Percentiles rank a stretch among this genome's conserved stretches.
Conservation (phyloP, 1,140 invertebrate genomes). For the Lucilia cuprina region DNA sequence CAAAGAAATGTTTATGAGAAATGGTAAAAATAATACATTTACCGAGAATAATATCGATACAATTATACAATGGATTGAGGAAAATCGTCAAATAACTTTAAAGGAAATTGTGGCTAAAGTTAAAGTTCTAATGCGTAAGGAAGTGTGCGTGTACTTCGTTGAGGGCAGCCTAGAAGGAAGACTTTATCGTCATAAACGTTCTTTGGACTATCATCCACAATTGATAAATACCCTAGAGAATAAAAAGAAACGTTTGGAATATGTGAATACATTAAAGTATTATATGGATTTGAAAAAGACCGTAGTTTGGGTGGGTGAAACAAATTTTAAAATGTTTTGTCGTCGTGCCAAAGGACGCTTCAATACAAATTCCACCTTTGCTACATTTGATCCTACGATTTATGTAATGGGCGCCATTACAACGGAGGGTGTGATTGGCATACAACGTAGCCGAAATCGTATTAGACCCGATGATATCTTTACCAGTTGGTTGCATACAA, state of each 20-base stretch:
- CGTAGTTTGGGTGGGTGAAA: constrained; percentile 32
- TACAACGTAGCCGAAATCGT: constrained; percentile 11
- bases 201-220: not conserved
- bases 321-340: constrained; percentile 32
- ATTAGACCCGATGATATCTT: constrained; percentile 19
- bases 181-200: constrained; percentile 21
- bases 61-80: constrained; percentile 36
- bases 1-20: constrained; percentile 19
- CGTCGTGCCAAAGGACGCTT: constrained; percentile 11
- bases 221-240: constrained; percentile 22
- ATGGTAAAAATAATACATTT: constrained; percentile 24
- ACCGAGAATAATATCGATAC: constrained; percentile 20
- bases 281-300: constrained; percentile 24
- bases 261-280: constrained; percentile 21
- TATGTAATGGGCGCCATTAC: constrained; percentile 29
- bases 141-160: constrained; percentile 20
- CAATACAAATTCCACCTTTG: constrained; percentile 12
- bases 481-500: not conserved
- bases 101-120: constrained; percentile 34
- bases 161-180: constrained; percentile 15
- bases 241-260: constrained; percentile 33
- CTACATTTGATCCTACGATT: constrained; percentile 21
- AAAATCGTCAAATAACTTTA: constrained; percentile 30
- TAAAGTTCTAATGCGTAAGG: not conserved
- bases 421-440: constrained; percentile 1